phyloP scores from a whole-genome alignment of 2,797 vertebrate genomes.

The Muscicapa striata region DNA sequence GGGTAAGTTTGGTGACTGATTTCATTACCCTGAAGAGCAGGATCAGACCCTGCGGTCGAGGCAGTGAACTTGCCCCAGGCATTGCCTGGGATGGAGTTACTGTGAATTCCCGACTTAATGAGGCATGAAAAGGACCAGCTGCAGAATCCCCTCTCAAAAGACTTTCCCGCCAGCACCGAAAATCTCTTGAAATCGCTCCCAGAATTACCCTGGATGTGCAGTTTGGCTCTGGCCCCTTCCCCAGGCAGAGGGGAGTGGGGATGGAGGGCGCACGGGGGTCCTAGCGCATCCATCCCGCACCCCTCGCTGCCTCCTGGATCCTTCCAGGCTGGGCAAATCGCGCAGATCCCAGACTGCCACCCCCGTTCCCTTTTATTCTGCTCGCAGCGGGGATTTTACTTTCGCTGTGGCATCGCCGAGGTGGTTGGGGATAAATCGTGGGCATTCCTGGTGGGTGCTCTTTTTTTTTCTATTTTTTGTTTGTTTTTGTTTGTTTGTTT shows the following conservation, averaged over 20 bases:
- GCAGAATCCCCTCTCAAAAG: not conserved
- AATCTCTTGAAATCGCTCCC: not conserved
- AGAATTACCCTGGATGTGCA: not conserved
- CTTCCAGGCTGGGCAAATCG: not conserved
- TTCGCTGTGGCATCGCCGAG: not conserved
- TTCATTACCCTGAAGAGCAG: not conserved
- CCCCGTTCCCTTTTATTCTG: not conserved
- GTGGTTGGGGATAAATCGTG: not conserved
- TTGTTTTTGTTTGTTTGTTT: no score
- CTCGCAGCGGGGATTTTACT: not conserved
- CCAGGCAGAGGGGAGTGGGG: not conserved
- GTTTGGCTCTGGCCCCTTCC: not conserved
- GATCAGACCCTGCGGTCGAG: not conserved
- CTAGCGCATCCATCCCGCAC: not conserved
- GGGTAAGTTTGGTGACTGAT: not conserved
- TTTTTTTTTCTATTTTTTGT: no score
- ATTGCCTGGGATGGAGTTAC: not conserved
- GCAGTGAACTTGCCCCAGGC: constrained; percentile 61
- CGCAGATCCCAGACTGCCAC: not conserved
- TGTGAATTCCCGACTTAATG: constrained; percentile 51
- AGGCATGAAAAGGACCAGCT: constrained; percentile 24
- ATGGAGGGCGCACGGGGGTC: accelerated
- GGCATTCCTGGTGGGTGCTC: not conserved
- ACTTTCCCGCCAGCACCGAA: not conserved
- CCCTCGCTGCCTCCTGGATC: not conserved